phyloP scores from a whole-genome alignment of 2,113 vertebrate species.

The Oreochromis aureus region DNA sequence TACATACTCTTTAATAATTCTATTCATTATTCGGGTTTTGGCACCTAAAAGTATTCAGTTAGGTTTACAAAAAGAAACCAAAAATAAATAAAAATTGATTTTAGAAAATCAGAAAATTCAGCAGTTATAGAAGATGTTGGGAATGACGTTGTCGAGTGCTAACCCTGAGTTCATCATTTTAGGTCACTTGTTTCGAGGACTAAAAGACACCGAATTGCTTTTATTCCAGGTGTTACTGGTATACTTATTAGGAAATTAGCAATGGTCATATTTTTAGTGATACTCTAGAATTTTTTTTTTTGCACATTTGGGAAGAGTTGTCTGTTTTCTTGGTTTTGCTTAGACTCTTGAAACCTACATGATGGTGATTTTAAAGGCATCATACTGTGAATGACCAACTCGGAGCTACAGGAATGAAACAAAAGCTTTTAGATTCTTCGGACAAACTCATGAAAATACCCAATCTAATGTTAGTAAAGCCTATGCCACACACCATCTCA shows the following conservation, averaged over 20 bases:
- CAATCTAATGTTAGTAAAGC: not conserved
- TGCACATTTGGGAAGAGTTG: not conserved
- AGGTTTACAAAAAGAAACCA: not conserved
- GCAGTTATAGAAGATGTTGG: not conserved
- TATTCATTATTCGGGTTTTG: not conserved
- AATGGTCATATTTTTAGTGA: not conserved
- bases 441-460: not conserved
- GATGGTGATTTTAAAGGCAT: not conserved
- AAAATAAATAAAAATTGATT: not conserved
- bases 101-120: not conserved
- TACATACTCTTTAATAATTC: not conserved
- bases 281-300: not conserved
- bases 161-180: not conserved
- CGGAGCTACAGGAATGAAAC: not conserved
- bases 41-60: not conserved
- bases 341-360: not conserved
- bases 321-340: not conserved
- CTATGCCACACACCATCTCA: not conserved
- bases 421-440: not conserved
- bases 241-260: not conserved
- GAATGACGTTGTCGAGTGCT: not conserved
- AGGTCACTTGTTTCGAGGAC: not conserved
- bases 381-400: not conserved
- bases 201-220: not conserved
- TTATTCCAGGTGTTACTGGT: not conserved